Percentiles rank a stretch among this genome's conserved stretches.
These are phyloP conservation scores for Pecten maximus DNA, from an alignment of 2,888 invertebrate genomes.

Conservation along the genomic window DNA sequence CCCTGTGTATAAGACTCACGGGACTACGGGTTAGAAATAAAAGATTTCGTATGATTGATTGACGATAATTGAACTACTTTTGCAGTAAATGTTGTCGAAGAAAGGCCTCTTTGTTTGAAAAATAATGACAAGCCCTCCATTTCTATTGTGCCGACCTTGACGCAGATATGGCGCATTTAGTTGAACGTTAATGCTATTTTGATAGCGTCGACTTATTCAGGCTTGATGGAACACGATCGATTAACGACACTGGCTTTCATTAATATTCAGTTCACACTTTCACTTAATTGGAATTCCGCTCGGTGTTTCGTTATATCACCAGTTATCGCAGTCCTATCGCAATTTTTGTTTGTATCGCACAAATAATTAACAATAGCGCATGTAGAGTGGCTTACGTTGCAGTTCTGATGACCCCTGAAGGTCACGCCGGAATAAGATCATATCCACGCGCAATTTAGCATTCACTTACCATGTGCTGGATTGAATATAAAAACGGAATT, in stretches of 20 bases:
- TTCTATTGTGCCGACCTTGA: neutral
- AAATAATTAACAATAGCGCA: neutral
- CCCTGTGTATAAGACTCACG: neutral
- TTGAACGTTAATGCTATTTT: neutral
- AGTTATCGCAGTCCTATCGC: neutral
- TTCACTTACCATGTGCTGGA: no score
- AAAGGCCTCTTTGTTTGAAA: neutral
- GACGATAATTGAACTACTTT: neutral
- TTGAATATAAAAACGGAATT: neutral
- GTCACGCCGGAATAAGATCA: neutral
- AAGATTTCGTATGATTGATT: neutral
- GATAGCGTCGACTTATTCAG: slow-evolving; percentile 21
- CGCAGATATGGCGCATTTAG: neutral
- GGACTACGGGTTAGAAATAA: neutral
- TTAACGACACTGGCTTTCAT: slow-evolving; percentile 15
- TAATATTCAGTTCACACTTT: slow-evolving; percentile 10
- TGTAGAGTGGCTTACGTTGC: neutral
- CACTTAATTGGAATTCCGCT: neutral
- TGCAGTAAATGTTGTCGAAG: neutral
- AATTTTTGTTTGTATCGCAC: neutral
- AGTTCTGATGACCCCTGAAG: neutral
- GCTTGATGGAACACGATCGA: slow-evolving; percentile 11
- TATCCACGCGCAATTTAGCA: no score
- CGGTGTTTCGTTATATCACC: neutral
- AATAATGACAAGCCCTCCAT: neutral